A percentile compares a stretch with the other conserved stretches of the same genome.
These are phyloP conservation scores for Larimichthys polyactis DNA, from an alignment of 2,113 vertebrate species.

Conservation along the genomic window DNA sequence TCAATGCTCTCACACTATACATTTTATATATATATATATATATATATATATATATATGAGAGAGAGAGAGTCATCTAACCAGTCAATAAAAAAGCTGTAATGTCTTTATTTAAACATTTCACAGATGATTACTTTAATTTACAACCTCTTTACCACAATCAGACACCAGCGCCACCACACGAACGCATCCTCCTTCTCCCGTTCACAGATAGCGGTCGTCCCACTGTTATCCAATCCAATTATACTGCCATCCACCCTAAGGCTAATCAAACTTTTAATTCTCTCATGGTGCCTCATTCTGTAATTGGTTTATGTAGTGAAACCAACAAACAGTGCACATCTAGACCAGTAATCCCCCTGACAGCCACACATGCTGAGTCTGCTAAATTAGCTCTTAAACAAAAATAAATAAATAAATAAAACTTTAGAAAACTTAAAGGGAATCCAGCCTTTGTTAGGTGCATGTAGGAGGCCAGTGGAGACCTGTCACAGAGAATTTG, in stretches of 20 bases:
- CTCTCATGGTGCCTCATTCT: constrained; percentile 56
- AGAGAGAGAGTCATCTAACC: background rate
- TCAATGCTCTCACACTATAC: too few relatives aligned
- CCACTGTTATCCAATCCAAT: constrained; percentile 57
- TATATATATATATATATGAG: too few relatives aligned
- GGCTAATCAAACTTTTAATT: constrained; percentile 67
- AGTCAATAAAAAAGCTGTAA: background rate
- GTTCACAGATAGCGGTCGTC: constrained; percentile 15
- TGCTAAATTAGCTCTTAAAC: constrained; percentile 44
- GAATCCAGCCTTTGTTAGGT: constrained; percentile 12
- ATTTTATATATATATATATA: too few relatives aligned
- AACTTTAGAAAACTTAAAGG: constrained; percentile 31
- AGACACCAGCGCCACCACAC: background rate
- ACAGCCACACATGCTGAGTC: constrained; percentile 46
- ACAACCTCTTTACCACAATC: background rate
- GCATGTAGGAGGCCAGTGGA: constrained; percentile 20
- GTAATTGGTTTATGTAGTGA: constrained; percentile 70
- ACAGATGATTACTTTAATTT: background rate
- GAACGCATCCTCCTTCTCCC: constrained; percentile 7
- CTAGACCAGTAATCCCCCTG: constrained; percentile 56
- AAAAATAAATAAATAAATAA: constrained; percentile 25
- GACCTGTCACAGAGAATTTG: constrained; percentile 49
- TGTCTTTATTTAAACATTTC: constrained; percentile 14
- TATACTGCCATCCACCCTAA: constrained; percentile 44
- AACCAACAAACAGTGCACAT: constrained; percentile 56